phyloP scores from a whole-genome alignment of 2,797 vertebrate species.

The Rhynchonycteris naso region DNA sequence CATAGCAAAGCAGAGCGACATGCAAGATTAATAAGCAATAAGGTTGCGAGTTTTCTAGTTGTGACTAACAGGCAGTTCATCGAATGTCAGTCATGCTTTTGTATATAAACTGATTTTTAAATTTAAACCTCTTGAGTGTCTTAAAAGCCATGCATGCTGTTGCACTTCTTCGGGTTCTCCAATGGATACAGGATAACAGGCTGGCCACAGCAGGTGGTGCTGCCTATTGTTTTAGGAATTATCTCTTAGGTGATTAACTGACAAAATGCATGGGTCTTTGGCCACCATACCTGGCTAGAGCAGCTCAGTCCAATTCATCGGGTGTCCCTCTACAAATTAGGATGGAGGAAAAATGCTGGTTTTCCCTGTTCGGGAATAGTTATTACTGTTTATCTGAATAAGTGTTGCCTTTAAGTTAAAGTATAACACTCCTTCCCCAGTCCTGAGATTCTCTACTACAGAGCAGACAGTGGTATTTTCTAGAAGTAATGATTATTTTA shows the following conservation, averaged over 20 bases:
- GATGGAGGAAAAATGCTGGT: constrained; percentile 72
- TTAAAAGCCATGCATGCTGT: constrained; percentile 69
- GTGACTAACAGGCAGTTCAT: constrained; percentile 30
- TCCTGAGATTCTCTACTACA: not conserved
- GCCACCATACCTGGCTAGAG: constrained; percentile 74
- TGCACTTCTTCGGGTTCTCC: constrained; percentile 52
- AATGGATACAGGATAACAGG: not conserved
- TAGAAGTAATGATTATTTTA: constrained; percentile 9
- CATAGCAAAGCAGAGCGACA: constrained; percentile 73
- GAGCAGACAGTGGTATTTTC: not conserved
- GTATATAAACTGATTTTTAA: not conserved
- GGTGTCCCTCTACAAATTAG: constrained; percentile 70
- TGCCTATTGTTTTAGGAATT: constrained; percentile 23
- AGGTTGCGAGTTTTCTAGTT: not conserved
- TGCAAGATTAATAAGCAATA: constrained; percentile 59
- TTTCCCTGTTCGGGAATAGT: constrained; percentile 68
- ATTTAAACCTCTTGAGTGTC: not conserved
- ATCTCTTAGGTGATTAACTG: constrained; percentile 25
- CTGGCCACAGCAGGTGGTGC: not conserved
- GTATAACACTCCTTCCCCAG: not conserved
- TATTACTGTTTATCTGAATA: constrained; percentile 59
- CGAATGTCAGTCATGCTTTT: constrained; percentile 54
- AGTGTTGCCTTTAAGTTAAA: constrained; percentile 1
- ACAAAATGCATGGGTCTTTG: constrained; percentile 61
- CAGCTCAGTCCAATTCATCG: constrained; percentile 72